These are phyloP conservation scores for Tenthredo notha DNA, from an alignment of 2,888 invertebrate species.

Conservation along the genomic window DNA sequence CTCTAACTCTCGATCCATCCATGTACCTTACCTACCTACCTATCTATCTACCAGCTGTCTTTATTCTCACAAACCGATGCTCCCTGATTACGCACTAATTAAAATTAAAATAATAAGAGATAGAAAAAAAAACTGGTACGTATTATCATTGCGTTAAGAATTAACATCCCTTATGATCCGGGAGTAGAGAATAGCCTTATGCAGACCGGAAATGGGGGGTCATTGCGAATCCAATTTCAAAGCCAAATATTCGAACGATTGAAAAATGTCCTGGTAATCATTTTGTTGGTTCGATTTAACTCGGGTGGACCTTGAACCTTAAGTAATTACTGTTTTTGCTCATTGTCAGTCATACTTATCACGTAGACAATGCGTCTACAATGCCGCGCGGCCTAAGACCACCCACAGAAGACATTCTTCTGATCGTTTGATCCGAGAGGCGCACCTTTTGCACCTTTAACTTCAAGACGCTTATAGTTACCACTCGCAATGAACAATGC, in stretches of 20 bases:
- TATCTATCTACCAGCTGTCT: too few relatives aligned
- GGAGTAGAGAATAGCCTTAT: neutral
- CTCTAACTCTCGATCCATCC: neutral
- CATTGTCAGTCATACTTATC: neutral
- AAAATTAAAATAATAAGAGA: neutral
- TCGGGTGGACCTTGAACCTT: neutral
- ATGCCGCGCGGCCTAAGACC: slow-evolving; percentile 14
- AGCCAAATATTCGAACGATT: neutral
- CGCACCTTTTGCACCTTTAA: slow-evolving; percentile 50
- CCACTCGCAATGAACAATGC: slow-evolving; percentile 31
- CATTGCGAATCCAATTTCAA: neutral
- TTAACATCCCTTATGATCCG: neutral
- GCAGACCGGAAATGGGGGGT: slow-evolving; percentile 15
- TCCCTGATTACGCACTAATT: slow-evolving; percentile 9
- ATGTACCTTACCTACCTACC: too few relatives aligned
- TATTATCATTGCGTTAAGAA: neutral
- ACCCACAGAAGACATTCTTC: slow-evolving; percentile 51
- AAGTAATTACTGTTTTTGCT: neutral
- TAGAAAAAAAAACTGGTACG: neutral
- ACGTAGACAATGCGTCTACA: neutral
- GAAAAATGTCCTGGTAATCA: neutral
- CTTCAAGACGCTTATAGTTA: neutral
- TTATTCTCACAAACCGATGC: slow-evolving; percentile 23
- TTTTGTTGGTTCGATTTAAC: neutral
- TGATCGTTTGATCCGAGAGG: slow-evolving; percentile 43